Evolutionary conservation across 2,797 vertebrate species (phyloP), one percentile per base, ranked within the genome.

Genomic region (Sylvia borin): DNA sequence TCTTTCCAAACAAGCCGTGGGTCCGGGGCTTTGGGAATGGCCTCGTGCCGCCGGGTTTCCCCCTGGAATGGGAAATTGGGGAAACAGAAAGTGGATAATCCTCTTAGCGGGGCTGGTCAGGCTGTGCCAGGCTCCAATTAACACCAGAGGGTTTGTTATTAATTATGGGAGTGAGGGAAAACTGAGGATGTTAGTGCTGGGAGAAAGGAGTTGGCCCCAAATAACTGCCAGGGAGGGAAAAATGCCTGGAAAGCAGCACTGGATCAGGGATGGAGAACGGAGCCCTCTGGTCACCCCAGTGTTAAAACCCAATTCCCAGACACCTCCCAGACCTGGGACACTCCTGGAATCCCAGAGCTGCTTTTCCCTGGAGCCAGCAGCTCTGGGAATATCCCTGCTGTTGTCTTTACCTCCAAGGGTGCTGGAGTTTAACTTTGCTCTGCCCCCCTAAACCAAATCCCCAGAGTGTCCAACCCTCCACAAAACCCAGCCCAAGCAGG

Each of bases 1-100:
- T 47, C 45, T 21, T 47, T 47, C 22, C 45, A 22, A 47, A 47
- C 45, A 22, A 22, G 21, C 45, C 11, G 21, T 22, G 45, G 11
- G 21, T 47, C 21, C 38, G 1, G 5, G 65, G 24, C 51, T 72
- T 67, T 2, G 3, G 51, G 50, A 58, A 36, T 3, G 5, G 81
- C 58, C 73, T 75, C 5, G 2, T 79, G 81, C 40, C 16, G 14
- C 51, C 0, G 3, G 34, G 54, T 88, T 81, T 88, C 50, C 71
- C 53, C 4, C 25, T 68, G 79, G 45, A 80, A 64, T 8, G 54
- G 88, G 82, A 79, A 91, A 13, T 13, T 2, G 6, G 60, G 75
- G 50, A 72, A 75, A 82, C 72, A 90, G 92, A 72, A 94, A 68
- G 75, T 32, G 79, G 67, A 67, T 88, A 91, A 93, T 96, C 90